Base-by-base conservation (phyloP, 2,888 invertebrate genomes). In the Polydrusus cervinus region DNA sequence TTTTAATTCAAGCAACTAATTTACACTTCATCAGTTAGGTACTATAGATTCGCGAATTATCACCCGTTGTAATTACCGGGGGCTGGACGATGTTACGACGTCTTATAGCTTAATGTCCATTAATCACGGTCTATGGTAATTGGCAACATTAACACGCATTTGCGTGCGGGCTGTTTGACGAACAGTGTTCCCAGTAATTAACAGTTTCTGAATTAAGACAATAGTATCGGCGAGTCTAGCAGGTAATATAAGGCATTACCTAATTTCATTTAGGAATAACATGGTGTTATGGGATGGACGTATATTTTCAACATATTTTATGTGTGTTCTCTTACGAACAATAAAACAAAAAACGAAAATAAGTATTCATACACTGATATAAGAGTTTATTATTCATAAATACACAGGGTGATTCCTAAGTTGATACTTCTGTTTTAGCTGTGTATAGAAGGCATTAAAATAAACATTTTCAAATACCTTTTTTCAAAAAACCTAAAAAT, bases 121-220 rank as follows among this genome's bases (percentile, higher is more conserved):
- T 57, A 57, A 57, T 57, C 57, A 57, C 57, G 34, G 25, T 5
- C 57, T 38, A 57, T 57, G 57, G 57, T 57, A 57, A 57, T 57
- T 57, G 57, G 57, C 38, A 34, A 57, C 57, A 57, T 57, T 57
- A 57, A 57, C 57, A 57, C 57, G 57, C 57, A 57, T 57, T 57
- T 57, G 57, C 57, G 57, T 57, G 57, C 38, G 57, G 25, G 14
- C 34, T 57, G 16, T 57, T 57, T 57, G 57, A 38, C 1, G 57
- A 57, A 57, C 57, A 38, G 16, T 38, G 57, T 57, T 57, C 57
- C 14, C 34, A 14, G 10, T 57, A 57, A 57, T 57, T 57, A 57
- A 38, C 57, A 38, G 57, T 34, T 57, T 11, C 57, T 16, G 57
- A 57, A 57, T 57, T 57, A 9, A 57, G 57, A 57, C 57, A 38